These are phyloP conservation scores for Pomacea canaliculata DNA, from an alignment of 2,888 invertebrate genomes.

Conservation along the genomic window DNA sequence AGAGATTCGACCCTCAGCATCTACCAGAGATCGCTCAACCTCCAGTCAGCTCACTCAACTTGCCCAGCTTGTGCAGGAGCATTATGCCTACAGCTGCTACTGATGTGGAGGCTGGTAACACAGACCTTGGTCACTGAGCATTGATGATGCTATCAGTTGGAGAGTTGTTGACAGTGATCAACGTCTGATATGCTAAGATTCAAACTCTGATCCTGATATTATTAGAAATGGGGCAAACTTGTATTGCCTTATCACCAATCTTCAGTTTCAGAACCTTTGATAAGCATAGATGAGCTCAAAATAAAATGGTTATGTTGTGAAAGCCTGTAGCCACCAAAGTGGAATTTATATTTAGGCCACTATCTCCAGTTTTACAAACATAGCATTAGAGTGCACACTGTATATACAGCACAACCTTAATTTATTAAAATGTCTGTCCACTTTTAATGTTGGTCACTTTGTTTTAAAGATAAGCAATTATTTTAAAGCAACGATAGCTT, in stretches of 20 bases:
- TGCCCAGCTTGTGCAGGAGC: conserved; percentile 62
- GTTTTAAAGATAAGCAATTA: no score
- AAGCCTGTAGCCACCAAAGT: no score
- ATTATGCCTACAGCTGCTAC: conserved; percentile 52
- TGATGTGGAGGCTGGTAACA: conserved; percentile 4
- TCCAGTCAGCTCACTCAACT: conserved; percentile 57
- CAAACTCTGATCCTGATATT: no score
- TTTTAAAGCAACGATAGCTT: no score
- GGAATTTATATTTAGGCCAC: no score
- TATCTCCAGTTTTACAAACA: no score
- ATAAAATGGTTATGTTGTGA: background rate
- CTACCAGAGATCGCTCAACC: conserved; percentile 34
- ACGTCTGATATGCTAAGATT: no score
- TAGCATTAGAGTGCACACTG: no score
- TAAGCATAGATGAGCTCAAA: background rate
- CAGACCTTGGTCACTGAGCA: background rate
- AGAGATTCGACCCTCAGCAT: conserved; percentile 3
- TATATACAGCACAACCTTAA: no score
- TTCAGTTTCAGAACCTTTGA: background rate
- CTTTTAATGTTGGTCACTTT: no score
- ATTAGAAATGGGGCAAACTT: background rate
- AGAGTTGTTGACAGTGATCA: background rate
- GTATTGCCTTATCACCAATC: background rate
- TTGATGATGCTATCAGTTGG: background rate
- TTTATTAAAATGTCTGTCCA: no score